Evolutionary conservation across 1,140 invertebrate species (phyloP).

Genomic region (Musca domestica): DNA sequence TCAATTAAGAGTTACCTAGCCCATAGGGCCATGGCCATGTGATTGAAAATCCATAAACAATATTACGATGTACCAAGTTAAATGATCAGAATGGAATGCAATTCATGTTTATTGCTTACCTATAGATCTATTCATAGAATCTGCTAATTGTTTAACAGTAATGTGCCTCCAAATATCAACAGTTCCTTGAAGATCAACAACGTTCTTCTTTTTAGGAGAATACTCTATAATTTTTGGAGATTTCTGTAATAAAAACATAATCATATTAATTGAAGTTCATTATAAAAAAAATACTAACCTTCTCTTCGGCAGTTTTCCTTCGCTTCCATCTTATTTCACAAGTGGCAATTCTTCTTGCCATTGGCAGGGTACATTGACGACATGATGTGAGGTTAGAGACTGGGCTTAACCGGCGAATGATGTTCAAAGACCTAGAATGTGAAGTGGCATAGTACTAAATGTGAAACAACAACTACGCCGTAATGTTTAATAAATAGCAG

Average conservation of each 20-base stretch:
- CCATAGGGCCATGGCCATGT: background rate
- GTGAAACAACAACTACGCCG: no score
- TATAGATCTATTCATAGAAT: slow-evolving; percentile 56
- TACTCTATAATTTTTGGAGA: slow-evolving; percentile 56
- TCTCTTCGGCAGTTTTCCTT: slow-evolving; percentile 57
- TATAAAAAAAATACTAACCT: slow-evolving; percentile 38
- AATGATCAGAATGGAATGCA: no score
- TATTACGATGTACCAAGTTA: background rate
- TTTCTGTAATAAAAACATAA: slow-evolving; percentile 52
- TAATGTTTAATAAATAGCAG: no score
- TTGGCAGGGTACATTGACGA: no score
- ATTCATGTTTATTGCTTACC: no score
- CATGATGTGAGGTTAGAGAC: no score
- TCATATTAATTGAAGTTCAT: slow-evolving; percentile 13
- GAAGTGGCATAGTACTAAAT: no score
- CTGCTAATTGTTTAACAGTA: slow-evolving; percentile 71
- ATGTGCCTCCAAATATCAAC: slow-evolving; percentile 76
- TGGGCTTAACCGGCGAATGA: no score
- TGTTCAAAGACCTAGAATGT: no score
- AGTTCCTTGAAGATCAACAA: slow-evolving; percentile 44
- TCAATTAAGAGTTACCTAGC: background rate
- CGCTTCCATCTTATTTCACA: slow-evolving; percentile 43
- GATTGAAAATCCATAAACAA: background rate
- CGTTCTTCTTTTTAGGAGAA: slow-evolving; percentile 56
- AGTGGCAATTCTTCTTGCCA: slow-evolving; percentile 29